Conservation (phyloP, 2,113 vertebrate genomes). For the Podarcis cretensis region DNA sequence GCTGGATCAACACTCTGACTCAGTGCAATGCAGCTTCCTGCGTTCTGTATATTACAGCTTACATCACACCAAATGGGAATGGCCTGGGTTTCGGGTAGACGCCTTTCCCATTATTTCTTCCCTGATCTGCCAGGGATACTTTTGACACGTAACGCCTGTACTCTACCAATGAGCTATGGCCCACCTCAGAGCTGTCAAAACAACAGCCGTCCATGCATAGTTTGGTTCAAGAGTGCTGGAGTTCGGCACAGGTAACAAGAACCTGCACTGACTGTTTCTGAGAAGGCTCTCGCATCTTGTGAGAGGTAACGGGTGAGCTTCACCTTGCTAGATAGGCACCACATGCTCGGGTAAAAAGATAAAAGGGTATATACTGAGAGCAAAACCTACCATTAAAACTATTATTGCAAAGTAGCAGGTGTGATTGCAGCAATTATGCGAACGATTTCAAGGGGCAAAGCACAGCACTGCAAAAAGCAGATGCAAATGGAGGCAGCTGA, state of each 20-base stretch:
- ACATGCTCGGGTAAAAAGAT: neutral
- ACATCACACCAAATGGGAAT: neutral
- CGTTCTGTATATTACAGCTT: no score
- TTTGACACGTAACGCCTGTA: neutral
- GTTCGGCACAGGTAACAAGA: neutral
- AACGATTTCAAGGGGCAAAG: conserved; percentile 52
- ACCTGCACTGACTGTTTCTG: neutral
- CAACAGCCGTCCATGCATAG: neutral
- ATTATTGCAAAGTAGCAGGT: conserved; percentile 44
- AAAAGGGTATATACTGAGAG: conserved; percentile 33
- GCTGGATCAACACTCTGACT: no score
- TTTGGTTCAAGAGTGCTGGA: neutral
- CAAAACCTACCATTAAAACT: conserved; percentile 61
- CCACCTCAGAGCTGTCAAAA: neutral
- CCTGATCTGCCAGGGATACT: neutral
- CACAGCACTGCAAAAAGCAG: conserved; percentile 32
- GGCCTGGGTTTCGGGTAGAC: neutral
- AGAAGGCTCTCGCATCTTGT: neutral
- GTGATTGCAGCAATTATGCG: conserved; percentile 63
- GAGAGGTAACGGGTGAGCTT: neutral
- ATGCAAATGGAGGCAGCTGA: conserved; percentile 22
- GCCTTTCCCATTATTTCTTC: neutral
- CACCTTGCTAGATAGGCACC: neutral
- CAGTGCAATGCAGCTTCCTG: no score
- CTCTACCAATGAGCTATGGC: neutral